Percentiles rank a stretch among this genome's conserved stretches.
These are phyloP conservation scores for Calcarius lapponicus DNA, from an alignment of 2,797 vertebrate species.

Conservation along the genomic window DNA sequence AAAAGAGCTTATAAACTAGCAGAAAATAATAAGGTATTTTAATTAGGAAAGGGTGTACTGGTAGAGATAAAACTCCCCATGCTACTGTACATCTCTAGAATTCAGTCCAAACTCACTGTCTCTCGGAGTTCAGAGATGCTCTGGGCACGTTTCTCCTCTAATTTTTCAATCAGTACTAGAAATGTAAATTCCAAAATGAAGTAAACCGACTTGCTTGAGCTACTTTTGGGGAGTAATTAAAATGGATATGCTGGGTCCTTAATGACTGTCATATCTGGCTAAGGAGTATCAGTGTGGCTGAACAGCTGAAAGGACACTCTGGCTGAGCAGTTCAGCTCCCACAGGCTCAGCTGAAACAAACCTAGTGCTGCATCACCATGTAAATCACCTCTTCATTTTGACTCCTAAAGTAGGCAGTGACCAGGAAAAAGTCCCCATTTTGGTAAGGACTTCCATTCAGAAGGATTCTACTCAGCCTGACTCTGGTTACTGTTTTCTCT, in stretches of 20 bases:
- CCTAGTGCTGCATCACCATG: not conserved
- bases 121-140: not conserved
- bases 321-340: not conserved
- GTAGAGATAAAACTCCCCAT: constrained; percentile 47
- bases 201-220: not conserved
- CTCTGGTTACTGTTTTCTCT: not conserved
- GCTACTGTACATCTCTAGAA: not conserved
- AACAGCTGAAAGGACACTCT: not conserved
- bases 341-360: not conserved
- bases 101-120: not conserved
- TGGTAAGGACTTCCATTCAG: not conserved
- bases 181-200: not conserved
- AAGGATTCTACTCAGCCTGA: not conserved
- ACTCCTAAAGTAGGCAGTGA: not conserved
- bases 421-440: not conserved
- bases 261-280: not conserved
- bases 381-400: not conserved
- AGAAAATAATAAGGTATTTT: constrained; percentile 31
- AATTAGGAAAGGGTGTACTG: constrained; percentile 30
- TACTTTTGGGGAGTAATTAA: not conserved
- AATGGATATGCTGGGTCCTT: not conserved
- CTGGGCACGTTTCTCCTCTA: not conserved
- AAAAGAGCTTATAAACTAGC: not conserved
- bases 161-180: not conserved
- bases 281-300: not conserved